Evolutionary conservation across 1,140 invertebrate genomes (phyloP), one percentile per base, ranked within the genome.

Genomic region (Trachelipus rathkii): DNA sequence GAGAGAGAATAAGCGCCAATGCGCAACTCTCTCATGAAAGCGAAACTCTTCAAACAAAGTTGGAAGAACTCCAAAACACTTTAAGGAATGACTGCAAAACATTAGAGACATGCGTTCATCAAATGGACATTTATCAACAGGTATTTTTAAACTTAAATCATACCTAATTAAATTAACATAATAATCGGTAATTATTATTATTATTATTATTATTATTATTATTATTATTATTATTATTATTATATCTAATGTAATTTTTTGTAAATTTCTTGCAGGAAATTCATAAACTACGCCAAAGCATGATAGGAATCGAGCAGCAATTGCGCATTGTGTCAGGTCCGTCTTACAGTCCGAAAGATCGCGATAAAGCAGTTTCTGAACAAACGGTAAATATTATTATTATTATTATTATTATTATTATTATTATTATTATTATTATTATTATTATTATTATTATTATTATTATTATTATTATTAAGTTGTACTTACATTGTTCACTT

Each of bases 71-170:
- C 50, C 86, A 89, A 60, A 86, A 84, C 6, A 85, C 86, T 73
- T 89, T 94, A 10, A 90, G 89, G 82, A 88, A 90, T 79, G 93
- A 95, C 83, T 89, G 89, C 23, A 84, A 85, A 72, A 89, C 90
- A 72, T 85, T 96, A 79, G 92, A 92, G 84, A 87, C 89, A n/a
- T 92, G 92, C 75, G 88, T 95, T 21, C 85, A 89, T 72, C 94
- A 96, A 85, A 89, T 96, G 75, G 94, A 96, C 82, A 89, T 91
- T 66, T 94, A 95, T 85, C 93, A 95, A 85, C 89, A 91, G 87
- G 89, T 90, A 83, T 82, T 33, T 33, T 33, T 33, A 33, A 33
- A 33, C 33, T 33, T 3, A 33, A 3, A 33, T 33, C 33, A 33
- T 33, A 33, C 33, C 6, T 33, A 33, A 33, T 33, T 6, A 1